Conservation (phyloP, 2,888 invertebrate genomes). For the Nematopogon swammerdamellus region DNA sequence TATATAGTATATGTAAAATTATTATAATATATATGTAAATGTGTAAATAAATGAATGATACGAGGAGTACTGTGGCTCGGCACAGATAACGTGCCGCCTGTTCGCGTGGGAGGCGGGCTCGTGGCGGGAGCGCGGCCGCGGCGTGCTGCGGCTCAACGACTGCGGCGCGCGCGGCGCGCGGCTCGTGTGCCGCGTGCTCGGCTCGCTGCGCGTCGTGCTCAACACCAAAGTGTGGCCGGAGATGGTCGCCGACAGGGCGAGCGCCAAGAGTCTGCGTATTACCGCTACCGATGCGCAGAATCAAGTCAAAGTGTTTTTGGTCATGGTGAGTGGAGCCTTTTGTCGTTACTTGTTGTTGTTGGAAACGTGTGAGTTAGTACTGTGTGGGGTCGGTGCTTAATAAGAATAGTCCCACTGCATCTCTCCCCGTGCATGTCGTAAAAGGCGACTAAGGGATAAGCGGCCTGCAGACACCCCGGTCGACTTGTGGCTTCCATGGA, state of each 20-base stretch:
- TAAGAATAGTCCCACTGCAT: too few relatives aligned
- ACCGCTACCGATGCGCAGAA: conserved; percentile 83
- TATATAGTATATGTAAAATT: too few relatives aligned
- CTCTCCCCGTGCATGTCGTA: too few relatives aligned
- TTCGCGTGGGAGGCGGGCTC: conserved; percentile 84
- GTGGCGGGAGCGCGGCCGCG: conserved; percentile 92
- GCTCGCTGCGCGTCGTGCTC: conserved; percentile 83
- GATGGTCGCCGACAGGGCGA: conserved; percentile 87
- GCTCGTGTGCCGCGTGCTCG: conserved; percentile 84
- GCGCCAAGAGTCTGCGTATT: conserved; percentile 80
- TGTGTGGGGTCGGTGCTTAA: too few relatives aligned
- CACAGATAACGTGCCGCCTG: conserved; percentile 77
- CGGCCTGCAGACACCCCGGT: too few relatives aligned
- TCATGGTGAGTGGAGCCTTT: conserved; percentile 75
- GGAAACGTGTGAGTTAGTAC: neutral
- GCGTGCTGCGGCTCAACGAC: conserved; percentile 85
- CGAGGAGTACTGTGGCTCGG: too few relatives aligned
- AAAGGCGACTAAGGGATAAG: too few relatives aligned
- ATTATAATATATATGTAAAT: too few relatives aligned
- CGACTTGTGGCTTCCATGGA: too few relatives aligned
- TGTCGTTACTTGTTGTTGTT: neutral
- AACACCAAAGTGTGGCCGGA: conserved; percentile 94
- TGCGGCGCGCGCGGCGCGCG: conserved; percentile 63
- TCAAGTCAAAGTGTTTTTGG: conserved; percentile 82
- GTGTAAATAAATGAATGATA: too few relatives aligned